Conservation (phyloP, 2,888 invertebrate genomes). For the Drosophila borealis region DNA sequence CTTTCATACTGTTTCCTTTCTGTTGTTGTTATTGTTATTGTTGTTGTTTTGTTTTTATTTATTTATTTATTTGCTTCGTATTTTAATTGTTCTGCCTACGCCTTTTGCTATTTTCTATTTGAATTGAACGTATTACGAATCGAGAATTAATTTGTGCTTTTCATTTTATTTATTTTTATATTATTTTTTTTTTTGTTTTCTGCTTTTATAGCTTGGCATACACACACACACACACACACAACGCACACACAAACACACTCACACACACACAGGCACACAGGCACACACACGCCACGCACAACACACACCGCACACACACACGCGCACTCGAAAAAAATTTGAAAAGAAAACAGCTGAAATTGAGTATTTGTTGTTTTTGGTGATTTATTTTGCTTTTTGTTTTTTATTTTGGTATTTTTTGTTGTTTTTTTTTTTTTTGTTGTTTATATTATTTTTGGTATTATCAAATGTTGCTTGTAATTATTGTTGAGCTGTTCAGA, state of each 20-base stretch:
- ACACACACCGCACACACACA: slow-evolving; percentile 3
- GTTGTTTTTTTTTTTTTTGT: slow-evolving; percentile 16
- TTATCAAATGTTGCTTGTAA: slow-evolving; percentile 21
- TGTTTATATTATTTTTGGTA: slow-evolving; percentile 19
- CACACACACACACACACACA: slow-evolving; percentile 15
- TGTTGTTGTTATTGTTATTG: slow-evolving; percentile 19
- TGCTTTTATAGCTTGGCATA: slow-evolving; percentile 6
- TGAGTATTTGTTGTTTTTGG: neutral
- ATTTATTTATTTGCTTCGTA: slow-evolving; percentile 5
- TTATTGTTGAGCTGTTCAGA: slow-evolving; percentile 21
- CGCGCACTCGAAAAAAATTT: slow-evolving; percentile 58
- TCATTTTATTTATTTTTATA: slow-evolving; percentile 21
- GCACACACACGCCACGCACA: slow-evolving; percentile 10
- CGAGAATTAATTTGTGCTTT: slow-evolving; percentile 42
- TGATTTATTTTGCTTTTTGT: slow-evolving; percentile 7
- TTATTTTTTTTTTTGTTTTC: slow-evolving; percentile 5
- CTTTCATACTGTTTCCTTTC: slow-evolving; percentile 47
- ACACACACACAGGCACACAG: slow-evolving; percentile 22
- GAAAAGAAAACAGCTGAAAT: slow-evolving; percentile 46
- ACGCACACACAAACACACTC: slow-evolving; percentile 12
- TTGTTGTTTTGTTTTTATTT: slow-evolving; percentile 31
- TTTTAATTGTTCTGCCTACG: slow-evolving; percentile 59
- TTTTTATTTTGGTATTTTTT: slow-evolving; percentile 14
- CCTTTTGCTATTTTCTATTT: slow-evolving; percentile 39
- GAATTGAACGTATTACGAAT: slow-evolving; percentile 55